Evolutionary conservation across 2,888 invertebrate genomes (phyloP), one percentile per base, ranked within the genome.

Genomic region (Lasioglossum calceatum): DNA sequence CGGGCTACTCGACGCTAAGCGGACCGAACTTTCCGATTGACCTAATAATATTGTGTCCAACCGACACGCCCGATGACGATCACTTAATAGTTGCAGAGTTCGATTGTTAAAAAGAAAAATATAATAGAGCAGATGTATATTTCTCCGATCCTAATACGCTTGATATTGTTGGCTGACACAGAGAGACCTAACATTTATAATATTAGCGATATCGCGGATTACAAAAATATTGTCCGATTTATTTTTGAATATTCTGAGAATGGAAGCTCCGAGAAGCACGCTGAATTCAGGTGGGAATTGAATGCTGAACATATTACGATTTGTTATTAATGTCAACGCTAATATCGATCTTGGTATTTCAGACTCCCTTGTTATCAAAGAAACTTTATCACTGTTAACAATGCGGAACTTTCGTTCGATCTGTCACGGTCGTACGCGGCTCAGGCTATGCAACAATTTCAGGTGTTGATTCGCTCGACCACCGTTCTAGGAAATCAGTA

Each of bases 401-500:
- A 95, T 39, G 92, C 95, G 5, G 96, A 96, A 67, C 95, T 97
- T 44, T 73, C 96, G 58, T 95, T 95, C 12, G 96, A 97, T 84
- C 96, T 97, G 0, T 96, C 96, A 71, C 96, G 96, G 4, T 97
- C 97, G 94, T 97, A 97, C 93, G 96, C 96, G 92, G 96, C 97
- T 44, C 97, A 98, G 94, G 96, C 97, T 88, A 96, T 98, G 81
- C 98, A 98, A 93, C 98, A 98, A 95, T 97, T 97, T 93, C 97
- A 98, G 92, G 98, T 98, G 0, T 96, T 98, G 87, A 97, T 98
- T 1, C 95, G 98, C 32, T 98, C 98, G 0, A 95, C 98, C 58
- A 97, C 98, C 92, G 97, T 98, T 47, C 96, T 98, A 36, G 97
- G 98, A 10, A 98, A 98, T 95, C 98, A 98, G 0, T 98, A 97